Base-by-base conservation (phyloP, 2,113 vertebrate species). In the Xiphias gladius region DNA sequence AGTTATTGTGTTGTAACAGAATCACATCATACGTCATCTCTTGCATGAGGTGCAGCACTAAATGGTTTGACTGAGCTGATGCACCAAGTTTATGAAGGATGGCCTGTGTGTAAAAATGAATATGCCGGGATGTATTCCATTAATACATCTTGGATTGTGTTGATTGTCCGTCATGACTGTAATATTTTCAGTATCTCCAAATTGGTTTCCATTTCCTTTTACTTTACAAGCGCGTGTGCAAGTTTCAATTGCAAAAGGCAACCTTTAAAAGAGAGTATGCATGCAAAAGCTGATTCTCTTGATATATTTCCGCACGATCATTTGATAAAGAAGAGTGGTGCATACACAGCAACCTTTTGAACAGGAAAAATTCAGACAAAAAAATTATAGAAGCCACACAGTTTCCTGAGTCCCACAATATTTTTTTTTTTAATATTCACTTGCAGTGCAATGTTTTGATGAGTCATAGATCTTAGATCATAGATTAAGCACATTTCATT, bases 1-100 rank as follows among this genome's bases (percentile, higher is more conserved):
- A 84, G 86, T 93, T 88, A 91, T 94, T 94, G 89, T 94, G 92
- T 90, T 88, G 88, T 91, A 93, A 89, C 89, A 46, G 78, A 86
- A 86, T 93, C 82, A 86, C 87, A 92, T 90, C 91, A 77, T 94
- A 85, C 88, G 93, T 94, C 92, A 91, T 79, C 72, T 84, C 79
- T 80, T 83, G 91, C 88, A 73, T 55, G 66, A 75, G 74, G 22
- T 39, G 65, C 72, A 28, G 55, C 61, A 67, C 78, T 91, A 88
- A 89, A 89, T 80, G 66, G 79, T 75, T 84, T 43, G 76, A 88
- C 82, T 71, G 84, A 84, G 84, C 88, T 83, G 84, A 87, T 85
- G 83, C 82, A 61, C 84, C 75, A 58, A 62, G 54, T 90, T 91
- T 89, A 89, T 82, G 74, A 91, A 86, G 88, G 88, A 89, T 91